phyloP scores from a whole-genome alignment of 2,113 vertebrate genomes.

The crab-eating macaque (Macaca fascicularis) region T2T-MFA8v1.1 NC_088386.1:40408001-40408500 shows the following conservation, averaged over 20 bases:
- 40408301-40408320: background rate
- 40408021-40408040: background rate
- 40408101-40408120: background rate
- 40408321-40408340: background rate
- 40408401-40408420: background rate
- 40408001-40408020: background rate
- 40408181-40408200: background rate
- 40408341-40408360: background rate
- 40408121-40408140: background rate
- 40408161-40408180: background rate
- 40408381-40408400: background rate
- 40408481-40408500: background rate
- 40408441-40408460: background rate
- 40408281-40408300: background rate
- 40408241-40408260: background rate
- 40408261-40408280: slow-evolving; percentile 35
- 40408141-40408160: background rate
- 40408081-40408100: background rate
- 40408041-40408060: background rate
- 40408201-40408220: background rate
- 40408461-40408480: background rate
- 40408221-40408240: background rate
- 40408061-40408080: background rate
- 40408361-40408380: background rate
- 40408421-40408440: background rate